Base-by-base conservation (phyloP, 1,140 invertebrate genomes). In the Drosophila guanche region DNA sequence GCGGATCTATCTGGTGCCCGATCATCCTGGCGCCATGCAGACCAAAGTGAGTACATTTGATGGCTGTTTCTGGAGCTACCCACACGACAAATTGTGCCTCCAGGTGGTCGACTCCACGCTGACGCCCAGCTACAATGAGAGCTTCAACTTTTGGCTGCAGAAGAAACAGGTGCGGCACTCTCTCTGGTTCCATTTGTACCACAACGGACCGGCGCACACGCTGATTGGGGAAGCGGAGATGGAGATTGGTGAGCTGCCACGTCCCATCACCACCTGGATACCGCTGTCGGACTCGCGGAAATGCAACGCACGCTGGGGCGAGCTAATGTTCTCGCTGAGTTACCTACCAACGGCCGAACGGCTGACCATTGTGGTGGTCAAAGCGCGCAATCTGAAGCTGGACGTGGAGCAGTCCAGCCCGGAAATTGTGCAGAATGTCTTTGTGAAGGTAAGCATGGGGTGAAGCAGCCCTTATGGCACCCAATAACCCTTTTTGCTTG, bases 291-390 rank as follows among this genome's bases (percentile, higher is more conserved):
- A 92, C 42, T 92, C 93, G 5, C 76, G 91, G 45, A 91, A 94
- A 88, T 93, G 94, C 50, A 93, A 93, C 67, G 94, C 94, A 10
- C 93, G 93, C 51, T 92, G 94, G 41, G 95, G 95, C 1, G 96
- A 97, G 89, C 86, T 97, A 42, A 96, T 97, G 95, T 94, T 97
- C 76, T 97, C 96, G 0, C 91, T 97, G 1, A 95, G 95, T 68
- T 97, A 96, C 86, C 92, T 97, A 65, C 95, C 95, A 5, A 95
- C 95, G 43, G 95, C 95, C 27, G 96, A 96, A 77, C 93, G 96
- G 46, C 93, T 97, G 2, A 97, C 96, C 0, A 94, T 97, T 3
- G 96, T 96, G 12, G 94, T 97, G 7, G 95, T 97, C 22, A 96
- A 97, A 85, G 96, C 95, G 1, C 93, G 95, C 47, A 97, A 97